Base-by-base conservation (phyloP, 1,140 invertebrate species). In the Sinella curviseta region DNA sequence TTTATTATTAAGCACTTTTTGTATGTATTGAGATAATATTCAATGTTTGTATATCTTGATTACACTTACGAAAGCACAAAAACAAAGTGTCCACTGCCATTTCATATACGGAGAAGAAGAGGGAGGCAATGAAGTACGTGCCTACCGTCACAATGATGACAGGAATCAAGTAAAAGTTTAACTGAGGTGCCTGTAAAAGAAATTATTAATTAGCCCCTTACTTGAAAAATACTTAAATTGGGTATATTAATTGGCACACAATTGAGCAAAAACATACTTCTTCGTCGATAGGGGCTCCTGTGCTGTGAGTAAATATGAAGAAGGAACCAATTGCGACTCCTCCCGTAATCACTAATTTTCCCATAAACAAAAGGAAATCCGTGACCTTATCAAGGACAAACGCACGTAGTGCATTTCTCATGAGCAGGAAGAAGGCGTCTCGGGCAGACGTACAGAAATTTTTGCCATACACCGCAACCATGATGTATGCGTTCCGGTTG, bases 61-160 rank as follows among this genome's bases (percentile, higher is more conserved):
- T 74, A 12, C 79, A 89, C 94, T 94, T 91, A 94, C 95, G 89
- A 89, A 99, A 99, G 86, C 97, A 99, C 0, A 99, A 89, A 87
- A 99, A 98, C 34, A 99, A 86, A 0, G 97, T 99, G 85, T 99
- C 96, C 1, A 99, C 94, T 14, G 95, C 97, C 92, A 97, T 97
- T 0, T 92, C 91, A 86, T 97, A 98, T 0, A 99, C 96, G 81
- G 91, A 91, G 87, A 99, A 99, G 89, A 99, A 99, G 73, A 94
- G 89, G n/a, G 91, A 90, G 31, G 94, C 90, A 36, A 97, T 94
- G 55, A 97, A 89, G 84, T 90, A 92, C 0, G 89, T 90, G 85
- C 88, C 90, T 87, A 88, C 88, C 84, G 84, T 85, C 24, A 90
- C 86, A 12, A 89, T 85, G 35, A 88, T 84, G 14, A 90, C 84